Percentiles rank a stretch among this genome's conserved stretches.
These are phyloP conservation scores for Piaya cayana DNA, from an alignment of 2,113 vertebrate genomes.

Conservation along the genomic window DNA sequence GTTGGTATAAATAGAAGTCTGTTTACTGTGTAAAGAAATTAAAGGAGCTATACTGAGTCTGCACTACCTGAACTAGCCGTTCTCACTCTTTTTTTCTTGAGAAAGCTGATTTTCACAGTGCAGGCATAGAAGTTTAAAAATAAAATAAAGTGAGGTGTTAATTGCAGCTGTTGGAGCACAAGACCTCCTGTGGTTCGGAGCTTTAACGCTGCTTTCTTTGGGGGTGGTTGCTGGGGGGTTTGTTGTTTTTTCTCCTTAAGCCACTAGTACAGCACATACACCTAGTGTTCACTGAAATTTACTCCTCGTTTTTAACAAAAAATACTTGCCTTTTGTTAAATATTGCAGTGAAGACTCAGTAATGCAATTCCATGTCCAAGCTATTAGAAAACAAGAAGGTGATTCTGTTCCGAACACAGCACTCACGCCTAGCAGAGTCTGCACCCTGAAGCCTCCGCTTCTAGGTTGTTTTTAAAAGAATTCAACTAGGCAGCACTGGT, in stretches of 20 bases:
- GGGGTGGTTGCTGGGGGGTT: not conserved
- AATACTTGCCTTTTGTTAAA: not conserved
- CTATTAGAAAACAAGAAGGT: not conserved
- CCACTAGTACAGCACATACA: not conserved
- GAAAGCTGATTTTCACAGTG: not conserved
- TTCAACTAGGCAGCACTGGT: not conserved
- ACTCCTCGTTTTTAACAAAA: not conserved
- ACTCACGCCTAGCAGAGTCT: not conserved
- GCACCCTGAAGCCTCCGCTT: not conserved
- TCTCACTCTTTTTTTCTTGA: not conserved
- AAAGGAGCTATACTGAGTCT: slow-evolving; percentile 61
- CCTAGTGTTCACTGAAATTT: not conserved
- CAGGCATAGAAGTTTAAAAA: not conserved
- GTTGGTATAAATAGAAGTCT: slow-evolving; percentile 61
- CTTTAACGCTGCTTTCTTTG: not conserved
- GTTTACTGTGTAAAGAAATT: slow-evolving; percentile 74
- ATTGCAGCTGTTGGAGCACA: not conserved
- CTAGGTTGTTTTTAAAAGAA: not conserved
- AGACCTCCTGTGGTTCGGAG: not conserved
- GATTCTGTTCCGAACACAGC: not conserved
- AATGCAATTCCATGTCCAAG: not conserved
- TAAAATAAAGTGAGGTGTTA: not conserved
- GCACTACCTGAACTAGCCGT: slow-evolving; percentile 62
- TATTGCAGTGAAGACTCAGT: not conserved
- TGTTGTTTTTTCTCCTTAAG: not conserved